A percentile compares a stretch with the other conserved stretches of the same genome.
Conservation (phyloP, 2,888 invertebrate species). For the Drosophila pegasa region DNA sequence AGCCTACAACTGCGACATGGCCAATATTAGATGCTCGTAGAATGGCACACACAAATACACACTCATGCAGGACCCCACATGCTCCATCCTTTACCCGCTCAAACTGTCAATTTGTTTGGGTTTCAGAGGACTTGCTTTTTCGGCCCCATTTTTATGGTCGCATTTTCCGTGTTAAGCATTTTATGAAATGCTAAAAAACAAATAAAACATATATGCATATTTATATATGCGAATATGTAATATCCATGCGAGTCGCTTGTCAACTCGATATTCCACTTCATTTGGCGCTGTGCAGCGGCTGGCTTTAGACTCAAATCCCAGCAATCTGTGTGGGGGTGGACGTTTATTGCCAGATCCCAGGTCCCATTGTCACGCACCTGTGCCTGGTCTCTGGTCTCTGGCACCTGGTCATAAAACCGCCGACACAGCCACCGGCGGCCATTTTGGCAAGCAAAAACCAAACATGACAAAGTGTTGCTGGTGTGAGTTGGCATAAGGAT, state of each 20-base stretch:
- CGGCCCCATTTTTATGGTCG: constrained; percentile 34
- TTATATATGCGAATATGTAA: neutral
- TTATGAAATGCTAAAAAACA: constrained; percentile 51
- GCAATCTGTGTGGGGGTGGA: constrained; percentile 25
- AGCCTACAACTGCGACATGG: constrained; percentile 29
- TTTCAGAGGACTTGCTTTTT: constrained; percentile 19
- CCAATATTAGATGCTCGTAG: constrained; percentile 40
- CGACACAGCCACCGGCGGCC: constrained; percentile 19
- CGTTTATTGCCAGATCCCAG: constrained; percentile 41
- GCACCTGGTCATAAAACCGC: constrained; percentile 47
- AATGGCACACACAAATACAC: neutral
- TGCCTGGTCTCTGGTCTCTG: constrained; percentile 4
- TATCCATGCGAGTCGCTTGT: constrained; percentile 29
- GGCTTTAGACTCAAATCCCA: constrained; percentile 46
- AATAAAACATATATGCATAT: constrained; percentile 1
- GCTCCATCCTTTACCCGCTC: constrained; percentile 41
- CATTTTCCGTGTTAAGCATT: constrained; percentile 43
- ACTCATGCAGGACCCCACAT: neutral
- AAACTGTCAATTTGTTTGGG: constrained; percentile 42
- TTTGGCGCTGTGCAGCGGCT: constrained; percentile 56
- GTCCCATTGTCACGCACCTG: constrained; percentile 63
- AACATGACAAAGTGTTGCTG: constrained; percentile 26
- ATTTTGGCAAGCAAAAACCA: constrained; percentile 36
- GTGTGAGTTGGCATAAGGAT: neutral
- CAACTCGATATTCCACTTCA: constrained; percentile 71